These are phyloP conservation scores for Morone chrysops DNA, from an alignment of 2,113 vertebrate genomes.

Conservation along the genomic window DNA sequence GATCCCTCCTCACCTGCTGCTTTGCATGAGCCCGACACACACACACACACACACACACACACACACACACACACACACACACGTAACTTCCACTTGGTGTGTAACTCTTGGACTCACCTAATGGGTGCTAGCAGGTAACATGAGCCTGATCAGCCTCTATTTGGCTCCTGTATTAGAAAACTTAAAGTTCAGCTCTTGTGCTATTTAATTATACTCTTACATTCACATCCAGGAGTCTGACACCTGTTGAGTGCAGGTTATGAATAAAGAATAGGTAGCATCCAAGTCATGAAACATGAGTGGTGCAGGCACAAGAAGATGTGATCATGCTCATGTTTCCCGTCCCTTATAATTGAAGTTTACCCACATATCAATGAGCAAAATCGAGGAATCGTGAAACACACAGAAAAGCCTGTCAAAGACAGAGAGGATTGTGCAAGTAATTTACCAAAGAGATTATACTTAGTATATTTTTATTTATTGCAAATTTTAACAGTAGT, in stretches of 20 bases:
- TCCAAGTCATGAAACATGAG: constrained; percentile 62
- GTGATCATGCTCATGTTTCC: background rate
- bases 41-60: constrained; percentile 9
- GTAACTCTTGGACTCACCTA: constrained; percentile 1
- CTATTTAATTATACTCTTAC: background rate
- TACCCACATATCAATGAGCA: background rate
- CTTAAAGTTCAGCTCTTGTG: constrained; percentile 4
- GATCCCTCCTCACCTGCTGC: constrained; percentile 6
- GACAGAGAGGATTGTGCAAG: background rate
- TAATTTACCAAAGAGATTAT: background rate
- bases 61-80: background rate
- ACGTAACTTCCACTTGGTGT: background rate
- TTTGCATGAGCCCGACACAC: background rate
- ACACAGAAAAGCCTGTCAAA: background rate
- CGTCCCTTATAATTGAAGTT: background rate
- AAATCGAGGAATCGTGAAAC: too few species aligned
- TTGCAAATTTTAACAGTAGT: background rate
- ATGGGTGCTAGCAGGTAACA: constrained; percentile 35
- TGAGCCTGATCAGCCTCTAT: background rate
- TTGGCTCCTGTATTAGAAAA: background rate
- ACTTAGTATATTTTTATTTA: background rate
- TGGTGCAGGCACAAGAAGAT: background rate
- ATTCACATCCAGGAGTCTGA: constrained; percentile 3
- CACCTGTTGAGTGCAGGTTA: constrained; percentile 47
- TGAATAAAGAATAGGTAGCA: constrained; percentile 71